A percentile compares a stretch with the other conserved stretches of the same genome.
phyloP scores from a whole-genome alignment of 2,113 vertebrate species.

The Macquaria ambigua region DNA sequence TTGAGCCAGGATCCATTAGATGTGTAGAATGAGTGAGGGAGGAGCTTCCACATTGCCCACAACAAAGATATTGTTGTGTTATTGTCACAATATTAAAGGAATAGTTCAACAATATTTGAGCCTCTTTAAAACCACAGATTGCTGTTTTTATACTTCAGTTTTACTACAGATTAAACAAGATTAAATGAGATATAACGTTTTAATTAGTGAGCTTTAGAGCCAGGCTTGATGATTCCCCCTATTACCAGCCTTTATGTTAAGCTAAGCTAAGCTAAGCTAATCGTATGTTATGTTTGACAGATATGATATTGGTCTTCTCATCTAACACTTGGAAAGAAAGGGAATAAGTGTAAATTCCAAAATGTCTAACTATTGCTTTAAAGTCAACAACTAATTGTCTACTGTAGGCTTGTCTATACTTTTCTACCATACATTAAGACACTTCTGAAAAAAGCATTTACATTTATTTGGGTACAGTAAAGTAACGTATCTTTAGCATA shows the following conservation, averaged over 20 bases:
- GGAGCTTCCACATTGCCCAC: background rate
- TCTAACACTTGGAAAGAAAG: background rate
- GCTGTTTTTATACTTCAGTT: background rate
- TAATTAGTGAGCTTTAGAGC: background rate
- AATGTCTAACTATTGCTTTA: background rate
- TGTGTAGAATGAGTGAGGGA: conserved; percentile 2
- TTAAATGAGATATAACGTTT: background rate
- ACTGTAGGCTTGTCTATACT: background rate
- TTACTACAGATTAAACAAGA: background rate
- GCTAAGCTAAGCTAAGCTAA: background rate
- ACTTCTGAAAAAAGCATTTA: background rate
- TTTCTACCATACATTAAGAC: background rate
- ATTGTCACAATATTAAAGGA: conserved; percentile 4
- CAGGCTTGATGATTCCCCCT: background rate
- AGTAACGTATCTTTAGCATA: background rate
- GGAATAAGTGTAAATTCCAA: no score
- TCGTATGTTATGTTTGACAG: background rate
- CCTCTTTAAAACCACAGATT: background rate
- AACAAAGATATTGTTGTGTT: background rate
- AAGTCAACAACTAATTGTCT: background rate
- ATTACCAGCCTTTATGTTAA: background rate
- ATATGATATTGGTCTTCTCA: background rate
- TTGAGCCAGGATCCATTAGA: background rate
- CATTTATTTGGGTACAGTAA: background rate
- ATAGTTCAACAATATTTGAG: background rate